Evolutionary conservation across 2,797 vertebrate species (phyloP).

Genomic region (Pempheris klunzingeri): DNA sequence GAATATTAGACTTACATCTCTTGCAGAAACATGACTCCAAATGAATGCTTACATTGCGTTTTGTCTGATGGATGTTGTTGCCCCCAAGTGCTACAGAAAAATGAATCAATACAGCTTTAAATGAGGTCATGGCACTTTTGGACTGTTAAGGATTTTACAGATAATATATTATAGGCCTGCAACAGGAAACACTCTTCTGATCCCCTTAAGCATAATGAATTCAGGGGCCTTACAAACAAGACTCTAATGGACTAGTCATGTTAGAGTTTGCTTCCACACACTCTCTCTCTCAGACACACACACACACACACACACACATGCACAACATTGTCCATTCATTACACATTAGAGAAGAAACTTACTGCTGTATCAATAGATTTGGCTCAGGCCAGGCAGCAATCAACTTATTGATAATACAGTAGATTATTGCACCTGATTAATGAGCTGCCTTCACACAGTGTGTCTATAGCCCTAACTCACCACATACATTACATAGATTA

Average conservation of each 20-base stretch:
- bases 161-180: background rate
- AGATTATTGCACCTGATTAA: constrained; percentile 57
- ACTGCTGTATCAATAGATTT: constrained; percentile 23
- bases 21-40: no score
- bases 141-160: background rate
- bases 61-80: background rate
- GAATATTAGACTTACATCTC: background rate
- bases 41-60: no score
- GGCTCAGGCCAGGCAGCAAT: constrained; percentile 31
- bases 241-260: background rate
- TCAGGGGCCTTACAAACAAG: background rate
- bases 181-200: background rate
- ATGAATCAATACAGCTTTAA: background rate
- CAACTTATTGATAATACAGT: constrained; percentile 60
- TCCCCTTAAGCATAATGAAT: background rate
- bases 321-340: constrained; percentile 8
- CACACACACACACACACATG: background rate
- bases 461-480: constrained; percentile 29
- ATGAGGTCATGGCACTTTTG: background rate
- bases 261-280: background rate
- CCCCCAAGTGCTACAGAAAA: background rate
- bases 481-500: constrained; percentile 46
- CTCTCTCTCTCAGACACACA: background rate
- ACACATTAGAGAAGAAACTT: constrained; percentile 12
- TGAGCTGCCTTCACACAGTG: constrained; percentile 33